Evolutionary conservation across 2,113 vertebrate genomes (phyloP), one percentile per base, ranked within the genome.

Genomic region (Bucco capensis): DNA sequence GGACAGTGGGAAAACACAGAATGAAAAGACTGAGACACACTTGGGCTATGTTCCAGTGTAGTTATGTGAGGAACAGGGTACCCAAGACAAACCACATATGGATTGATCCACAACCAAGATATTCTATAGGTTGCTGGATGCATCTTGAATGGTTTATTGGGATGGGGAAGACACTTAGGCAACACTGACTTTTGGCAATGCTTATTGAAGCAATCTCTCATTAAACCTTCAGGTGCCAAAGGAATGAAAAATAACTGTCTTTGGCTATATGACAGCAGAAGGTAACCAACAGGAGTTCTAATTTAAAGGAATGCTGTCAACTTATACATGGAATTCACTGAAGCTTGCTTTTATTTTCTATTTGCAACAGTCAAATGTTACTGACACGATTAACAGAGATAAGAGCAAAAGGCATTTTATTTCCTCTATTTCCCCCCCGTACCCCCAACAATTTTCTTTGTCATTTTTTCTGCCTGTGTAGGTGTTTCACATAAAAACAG

Each of bases 1-100:
- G 50, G 27, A 19, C 58, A 90, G 30, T 40, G 69, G 31, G 28
- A 60, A 57, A 77, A 64, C 4, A n/a, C 49, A 35, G 51, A 56
- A 64, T 8, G 27, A 69, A 57, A 77, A 81, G 6, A 8, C 24
- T 31, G 25, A 82, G 11, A 67, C 5, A 46, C 53, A 14, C 4
- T 31, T 47, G 21, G 0, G 0, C 4, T 30, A 10, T 47, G 5
- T 57, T 77, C 21, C 16, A 5, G 8, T 14, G 11, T 0, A 1
- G 24, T 35, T 67, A 19, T 19, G 12, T 33, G 35, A 18, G n/a
- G n/a, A n/a, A 31, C 2, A 54, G 14, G 21, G 40, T 15, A 19
- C 6, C 11, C 4, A 44, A 72, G 8, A 65, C 19, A 80, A 50
- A 60, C 4, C 77, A 73, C 24, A 37, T 7, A 47, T 5, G 15